Evolutionary conservation across 2,113 vertebrate species (phyloP).

Genomic region (Condylura cristata): DNA sequence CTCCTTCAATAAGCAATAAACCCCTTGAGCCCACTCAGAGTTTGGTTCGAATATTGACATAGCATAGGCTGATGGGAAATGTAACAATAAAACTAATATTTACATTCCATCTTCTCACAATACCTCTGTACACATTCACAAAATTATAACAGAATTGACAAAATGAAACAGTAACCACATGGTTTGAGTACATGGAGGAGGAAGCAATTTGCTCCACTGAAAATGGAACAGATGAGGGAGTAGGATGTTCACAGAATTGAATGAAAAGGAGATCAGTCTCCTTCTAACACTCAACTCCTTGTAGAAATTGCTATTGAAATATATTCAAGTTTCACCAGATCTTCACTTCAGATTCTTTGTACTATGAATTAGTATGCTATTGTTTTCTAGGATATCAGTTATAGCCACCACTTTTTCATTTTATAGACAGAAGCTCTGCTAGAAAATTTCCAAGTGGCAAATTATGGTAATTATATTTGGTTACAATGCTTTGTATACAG

Average conservation of each 20-base stretch:
- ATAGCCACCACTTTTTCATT: slow-evolving; percentile 3
- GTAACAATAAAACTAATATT: background rate
- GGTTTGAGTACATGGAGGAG: background rate
- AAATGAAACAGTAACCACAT: background rate
- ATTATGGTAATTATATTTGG: background rate
- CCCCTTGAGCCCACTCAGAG: background rate
- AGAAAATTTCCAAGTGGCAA: background rate
- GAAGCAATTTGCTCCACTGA: background rate
- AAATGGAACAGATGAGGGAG: background rate
- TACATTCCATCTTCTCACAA: background rate
- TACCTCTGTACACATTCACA: background rate
- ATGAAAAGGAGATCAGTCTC: background rate
- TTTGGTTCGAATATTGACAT: background rate
- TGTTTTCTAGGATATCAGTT: background rate
- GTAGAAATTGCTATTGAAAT: background rate
- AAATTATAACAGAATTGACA: background rate
- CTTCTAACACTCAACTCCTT: background rate
- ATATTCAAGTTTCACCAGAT: background rate
- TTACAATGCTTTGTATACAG: background rate
- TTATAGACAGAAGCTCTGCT: background rate
- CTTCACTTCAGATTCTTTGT: background rate
- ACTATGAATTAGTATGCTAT: background rate
- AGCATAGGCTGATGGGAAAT: background rate
- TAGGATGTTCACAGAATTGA: background rate
- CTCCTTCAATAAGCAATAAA: background rate